phyloP scores from a whole-genome alignment of 2,797 vertebrate genomes.

The Triplophysa yarkandensis region DNA sequence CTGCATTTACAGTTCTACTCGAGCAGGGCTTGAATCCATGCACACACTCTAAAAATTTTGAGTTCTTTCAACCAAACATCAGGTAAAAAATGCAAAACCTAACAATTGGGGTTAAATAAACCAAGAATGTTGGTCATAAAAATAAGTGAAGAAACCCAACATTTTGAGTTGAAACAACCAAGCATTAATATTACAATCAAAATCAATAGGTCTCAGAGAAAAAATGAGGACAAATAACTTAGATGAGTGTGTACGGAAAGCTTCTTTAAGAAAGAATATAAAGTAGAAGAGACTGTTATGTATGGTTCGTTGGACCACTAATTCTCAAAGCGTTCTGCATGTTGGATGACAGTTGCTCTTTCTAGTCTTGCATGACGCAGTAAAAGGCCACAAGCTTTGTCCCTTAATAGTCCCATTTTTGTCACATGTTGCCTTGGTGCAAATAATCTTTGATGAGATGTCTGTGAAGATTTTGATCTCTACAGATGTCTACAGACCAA shows the following conservation, averaged over 20 bases:
- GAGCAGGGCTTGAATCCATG: no score
- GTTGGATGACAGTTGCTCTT: not conserved
- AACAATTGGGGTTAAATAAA: no score
- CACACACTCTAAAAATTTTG: no score
- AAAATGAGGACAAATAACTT: not conserved
- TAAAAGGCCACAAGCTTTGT: constrained; percentile 11
- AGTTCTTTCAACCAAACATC: no score
- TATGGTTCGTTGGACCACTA: constrained; percentile 62
- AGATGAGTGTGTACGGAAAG: constrained; percentile 19
- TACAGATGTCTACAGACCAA: constrained; percentile 53
- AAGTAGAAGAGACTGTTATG: no score
- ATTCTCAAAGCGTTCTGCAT: constrained; percentile 48
- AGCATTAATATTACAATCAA: constrained; percentile 20
- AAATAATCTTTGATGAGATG: constrained; percentile 48
- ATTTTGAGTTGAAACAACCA: no score
- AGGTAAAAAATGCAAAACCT: no score
- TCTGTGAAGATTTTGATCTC: constrained; percentile 67
- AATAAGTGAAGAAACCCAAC: no score
- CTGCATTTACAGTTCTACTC: no score
- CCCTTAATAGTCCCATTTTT: constrained; percentile 40
- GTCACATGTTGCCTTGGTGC: constrained; percentile 36
- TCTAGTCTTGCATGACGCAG: constrained; percentile 3
- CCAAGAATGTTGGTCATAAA: no score
- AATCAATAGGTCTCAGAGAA: not conserved
- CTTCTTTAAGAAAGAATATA: constrained; percentile 37